Evolutionary conservation across 2,888 invertebrate genomes (phyloP).

Genomic region (Nasonia oneida): DNA sequence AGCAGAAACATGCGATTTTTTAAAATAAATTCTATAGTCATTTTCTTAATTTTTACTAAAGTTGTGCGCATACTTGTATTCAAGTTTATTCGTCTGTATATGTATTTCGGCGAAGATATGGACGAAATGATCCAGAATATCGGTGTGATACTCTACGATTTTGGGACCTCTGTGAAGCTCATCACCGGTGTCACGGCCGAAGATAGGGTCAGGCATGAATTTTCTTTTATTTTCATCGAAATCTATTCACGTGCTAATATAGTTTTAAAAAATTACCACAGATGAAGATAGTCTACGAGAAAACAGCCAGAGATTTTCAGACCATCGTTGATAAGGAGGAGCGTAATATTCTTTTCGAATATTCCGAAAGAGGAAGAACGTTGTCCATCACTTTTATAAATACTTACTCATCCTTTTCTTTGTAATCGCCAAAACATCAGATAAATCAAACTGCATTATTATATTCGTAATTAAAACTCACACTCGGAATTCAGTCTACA

Average conservation of each 20-base stretch:
- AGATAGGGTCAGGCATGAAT: background rate
- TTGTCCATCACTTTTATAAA: background rate
- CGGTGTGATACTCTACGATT: background rate
- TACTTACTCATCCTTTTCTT: background rate
- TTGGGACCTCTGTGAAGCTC: background rate
- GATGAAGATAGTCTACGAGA: constrained; percentile 10
- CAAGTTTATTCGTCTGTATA: background rate
- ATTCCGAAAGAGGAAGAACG: background rate
- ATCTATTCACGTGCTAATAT: background rate
- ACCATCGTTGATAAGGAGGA: background rate
- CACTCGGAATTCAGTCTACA: background rate
- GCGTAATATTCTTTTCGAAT: background rate
- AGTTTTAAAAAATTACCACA: background rate
- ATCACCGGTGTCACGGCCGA: background rate
- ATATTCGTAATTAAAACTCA: background rate
- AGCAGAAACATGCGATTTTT: background rate
- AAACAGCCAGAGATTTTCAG: background rate
- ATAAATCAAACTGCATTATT: background rate
- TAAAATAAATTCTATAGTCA: background rate
- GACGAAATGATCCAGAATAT: background rate
- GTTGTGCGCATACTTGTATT: background rate
- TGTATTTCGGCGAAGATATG: background rate
- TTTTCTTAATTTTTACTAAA: background rate
- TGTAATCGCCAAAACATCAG: background rate
- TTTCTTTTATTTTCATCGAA: background rate